A percentile compares a stretch with the other conserved stretches of the same genome.
Conservation (phyloP, 2,888 invertebrate species). For the Archips crataeganus region DNA sequence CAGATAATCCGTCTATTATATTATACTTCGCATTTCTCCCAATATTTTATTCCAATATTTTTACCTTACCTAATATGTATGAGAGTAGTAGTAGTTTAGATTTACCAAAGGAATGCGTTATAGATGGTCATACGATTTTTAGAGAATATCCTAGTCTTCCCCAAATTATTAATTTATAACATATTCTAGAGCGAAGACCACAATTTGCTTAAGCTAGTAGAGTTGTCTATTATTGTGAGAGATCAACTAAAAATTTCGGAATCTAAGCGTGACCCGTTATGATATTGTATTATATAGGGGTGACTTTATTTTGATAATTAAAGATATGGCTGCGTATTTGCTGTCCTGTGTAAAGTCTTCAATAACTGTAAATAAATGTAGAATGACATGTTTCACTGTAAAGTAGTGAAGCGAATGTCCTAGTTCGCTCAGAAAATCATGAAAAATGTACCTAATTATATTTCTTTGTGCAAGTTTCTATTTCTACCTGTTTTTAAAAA, state of each 20-base stretch:
- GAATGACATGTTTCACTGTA: no score
- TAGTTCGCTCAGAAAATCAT: background rate
- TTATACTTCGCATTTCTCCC: background rate
- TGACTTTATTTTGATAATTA: no score
- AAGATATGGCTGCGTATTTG: no score
- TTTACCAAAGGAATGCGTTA: constrained; percentile 13
- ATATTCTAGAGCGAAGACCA: constrained; percentile 57
- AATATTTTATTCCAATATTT: background rate
- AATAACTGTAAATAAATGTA: no score
- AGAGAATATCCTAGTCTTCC: constrained; percentile 49
- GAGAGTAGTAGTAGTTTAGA: constrained; percentile 1
- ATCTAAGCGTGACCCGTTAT: no score
- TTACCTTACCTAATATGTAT: background rate
- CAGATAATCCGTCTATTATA: constrained; percentile 2
- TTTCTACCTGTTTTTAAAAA: background rate
- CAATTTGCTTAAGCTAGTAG: background rate
- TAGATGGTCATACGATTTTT: background rate
- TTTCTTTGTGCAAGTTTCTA: background rate
- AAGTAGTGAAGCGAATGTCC: background rate
- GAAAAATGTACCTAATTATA: background rate
- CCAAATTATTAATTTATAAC: constrained; percentile 49
- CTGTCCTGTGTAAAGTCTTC: no score
- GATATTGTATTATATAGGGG: no score
- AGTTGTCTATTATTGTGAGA: background rate
- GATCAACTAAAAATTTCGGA: background rate